Conservation (phyloP, 2,797 vertebrate species). For the Macropodus opercularis region DNA sequence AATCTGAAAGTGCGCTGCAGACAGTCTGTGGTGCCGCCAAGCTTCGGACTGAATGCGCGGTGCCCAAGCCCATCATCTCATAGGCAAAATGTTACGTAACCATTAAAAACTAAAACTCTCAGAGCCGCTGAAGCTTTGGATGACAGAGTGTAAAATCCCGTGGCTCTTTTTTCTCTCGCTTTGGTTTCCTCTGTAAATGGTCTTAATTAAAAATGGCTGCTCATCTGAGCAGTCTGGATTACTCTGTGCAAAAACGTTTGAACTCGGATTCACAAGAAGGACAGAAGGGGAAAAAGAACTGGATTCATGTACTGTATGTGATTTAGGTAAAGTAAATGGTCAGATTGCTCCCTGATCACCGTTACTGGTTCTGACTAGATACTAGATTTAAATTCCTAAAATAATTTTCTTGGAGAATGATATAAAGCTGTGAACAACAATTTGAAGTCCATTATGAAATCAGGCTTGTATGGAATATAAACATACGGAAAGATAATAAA, state of each 20-base stretch:
- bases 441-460: slow-evolving; percentile 24
- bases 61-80: slow-evolving; percentile 50
- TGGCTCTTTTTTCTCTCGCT: slow-evolving; percentile 60
- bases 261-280: slow-evolving; percentile 51
- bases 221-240: slow-evolving; percentile 64
- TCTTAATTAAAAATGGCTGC: slow-evolving; percentile 79
- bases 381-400: background rate
- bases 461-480: slow-evolving; percentile 23
- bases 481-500: slow-evolving; percentile 53
- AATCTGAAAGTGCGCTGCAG: slow-evolving; percentile 48
- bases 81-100: slow-evolving; percentile 66
- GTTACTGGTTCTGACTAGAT: slow-evolving; percentile 16
- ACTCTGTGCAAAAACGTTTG: slow-evolving; percentile 63
- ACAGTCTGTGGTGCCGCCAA: slow-evolving; percentile 25
- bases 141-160: slow-evolving; percentile 71
- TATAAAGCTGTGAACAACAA: slow-evolving; percentile 5
- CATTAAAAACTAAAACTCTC: slow-evolving; percentile 71
- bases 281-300: slow-evolving; percentile 8
- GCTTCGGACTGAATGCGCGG: slow-evolving; percentile 32
- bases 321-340: slow-evolving; percentile 26
- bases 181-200: slow-evolving; percentile 72
- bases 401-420: slow-evolving; percentile 15
- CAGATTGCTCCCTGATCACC: slow-evolving; percentile 1
- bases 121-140: slow-evolving; percentile 66
- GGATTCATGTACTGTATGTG: slow-evolving; percentile 22